phyloP scores from a whole-genome alignment of 2,888 invertebrate genomes.

The Dryocosmus kuriphilus region DNA sequence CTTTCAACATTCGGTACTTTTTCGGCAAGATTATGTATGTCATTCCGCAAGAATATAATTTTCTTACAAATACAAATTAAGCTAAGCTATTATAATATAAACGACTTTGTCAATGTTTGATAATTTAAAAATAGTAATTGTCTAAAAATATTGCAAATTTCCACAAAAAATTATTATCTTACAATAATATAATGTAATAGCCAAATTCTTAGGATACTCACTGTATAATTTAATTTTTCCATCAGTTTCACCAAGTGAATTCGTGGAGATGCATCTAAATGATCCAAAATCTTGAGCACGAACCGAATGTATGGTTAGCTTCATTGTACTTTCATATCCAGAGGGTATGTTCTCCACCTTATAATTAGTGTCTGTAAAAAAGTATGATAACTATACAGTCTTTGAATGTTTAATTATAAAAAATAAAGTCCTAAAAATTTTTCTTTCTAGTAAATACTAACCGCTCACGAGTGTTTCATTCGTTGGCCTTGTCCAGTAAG shows the following conservation, averaged over 20 bases:
- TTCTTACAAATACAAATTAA: too few species aligned
- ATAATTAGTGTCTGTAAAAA: conserved; percentile 75
- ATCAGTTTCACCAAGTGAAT: conserved; percentile 78
- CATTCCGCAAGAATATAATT: too few species aligned
- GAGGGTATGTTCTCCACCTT: conserved; percentile 70
- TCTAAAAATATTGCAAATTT: too few species aligned
- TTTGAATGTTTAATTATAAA: neutral
- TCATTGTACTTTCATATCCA: conserved; percentile 76
- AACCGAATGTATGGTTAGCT: conserved; percentile 76
- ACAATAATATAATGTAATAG: too few species aligned
- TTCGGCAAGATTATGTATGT: too few species aligned
- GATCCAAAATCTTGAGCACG: conserved; percentile 75
- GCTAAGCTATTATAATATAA: too few species aligned
- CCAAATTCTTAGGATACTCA: conserved; percentile 65
- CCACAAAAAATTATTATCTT: too few species aligned
- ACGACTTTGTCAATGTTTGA: too few species aligned
- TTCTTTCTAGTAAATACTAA: conserved; percentile 33
- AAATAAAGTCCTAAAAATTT: too few species aligned
- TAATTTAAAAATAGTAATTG: too few species aligned
- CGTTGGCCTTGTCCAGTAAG: conserved; percentile 78
- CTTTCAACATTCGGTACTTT: too few species aligned
- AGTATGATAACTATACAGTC: neutral
- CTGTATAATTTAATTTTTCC: conserved; percentile 78
- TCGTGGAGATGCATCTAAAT: conserved; percentile 78
- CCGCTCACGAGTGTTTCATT: conserved; percentile 61